These are phyloP conservation scores for Podarcis siculus DNA, from an alignment of 2,797 vertebrate species.

Conservation along the genomic window DNA sequence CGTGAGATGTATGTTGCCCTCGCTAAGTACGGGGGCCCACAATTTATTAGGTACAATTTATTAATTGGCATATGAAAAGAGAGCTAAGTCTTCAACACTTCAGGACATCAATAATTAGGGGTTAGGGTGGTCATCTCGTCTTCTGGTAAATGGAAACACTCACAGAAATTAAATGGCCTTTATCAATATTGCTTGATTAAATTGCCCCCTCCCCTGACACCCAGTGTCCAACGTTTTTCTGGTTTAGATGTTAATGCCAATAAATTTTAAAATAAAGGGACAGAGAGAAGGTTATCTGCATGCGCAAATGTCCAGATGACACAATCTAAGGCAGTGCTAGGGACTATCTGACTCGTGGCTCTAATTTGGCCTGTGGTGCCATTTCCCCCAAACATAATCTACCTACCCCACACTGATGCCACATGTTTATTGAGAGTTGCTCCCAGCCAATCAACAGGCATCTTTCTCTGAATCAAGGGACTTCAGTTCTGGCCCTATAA, in stretches of 20 bases:
- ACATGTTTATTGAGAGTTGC: neutral
- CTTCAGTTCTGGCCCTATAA: neutral
- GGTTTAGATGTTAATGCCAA: constrained; percentile 26
- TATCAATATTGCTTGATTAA: constrained; percentile 46
- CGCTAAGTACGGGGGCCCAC: neutral
- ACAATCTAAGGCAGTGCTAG: neutral
- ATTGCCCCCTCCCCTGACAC: constrained; percentile 27
- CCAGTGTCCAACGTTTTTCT: constrained; percentile 10
- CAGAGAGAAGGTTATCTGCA: neutral
- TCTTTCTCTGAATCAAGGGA: neutral
- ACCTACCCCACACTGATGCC: too few species aligned
- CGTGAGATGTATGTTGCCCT: neutral
- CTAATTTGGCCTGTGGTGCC: too few species aligned
- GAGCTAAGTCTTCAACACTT: neutral
- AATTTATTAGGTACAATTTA: constrained; percentile 31
- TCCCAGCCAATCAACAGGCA: neutral
- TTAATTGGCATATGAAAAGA: constrained; percentile 38
- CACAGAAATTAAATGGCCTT: constrained; percentile 60
- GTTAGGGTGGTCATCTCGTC: constrained; percentile 32
- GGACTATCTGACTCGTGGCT: too few species aligned
- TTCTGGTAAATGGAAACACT: constrained; percentile 51
- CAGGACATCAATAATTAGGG: constrained; percentile 44
- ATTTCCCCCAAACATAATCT: too few species aligned
- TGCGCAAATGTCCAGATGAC: neutral
- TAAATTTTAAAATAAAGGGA: constrained; percentile 7